Percentiles rank a stretch among this genome's conserved stretches.
Conservation (phyloP, 2,888 invertebrate species). For the Tachystola acroxantha region DNA sequence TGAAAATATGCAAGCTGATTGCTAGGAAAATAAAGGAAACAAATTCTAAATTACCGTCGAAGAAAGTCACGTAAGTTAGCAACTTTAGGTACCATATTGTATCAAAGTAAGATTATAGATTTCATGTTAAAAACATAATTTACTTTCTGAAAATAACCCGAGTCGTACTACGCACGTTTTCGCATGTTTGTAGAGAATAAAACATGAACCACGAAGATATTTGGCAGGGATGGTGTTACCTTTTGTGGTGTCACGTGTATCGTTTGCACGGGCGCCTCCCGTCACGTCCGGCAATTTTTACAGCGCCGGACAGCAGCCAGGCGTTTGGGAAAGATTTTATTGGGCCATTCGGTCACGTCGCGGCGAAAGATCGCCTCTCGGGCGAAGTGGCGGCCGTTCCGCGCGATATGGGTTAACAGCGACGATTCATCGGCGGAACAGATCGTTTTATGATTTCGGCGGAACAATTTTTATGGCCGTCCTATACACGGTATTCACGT, state of each 20-base stretch:
- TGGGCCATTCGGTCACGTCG: slow-evolving; percentile 63
- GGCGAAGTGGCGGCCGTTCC: slow-evolving; percentile 48
- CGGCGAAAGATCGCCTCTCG: slow-evolving; percentile 54
- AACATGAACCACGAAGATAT: not conserved
- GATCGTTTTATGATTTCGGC: slow-evolving; percentile 62
- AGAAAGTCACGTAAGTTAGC: slow-evolving; percentile 8
- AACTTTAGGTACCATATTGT: not conserved
- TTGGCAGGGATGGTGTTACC: slow-evolving; percentile 11
- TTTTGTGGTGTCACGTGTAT: slow-evolving; percentile 19
- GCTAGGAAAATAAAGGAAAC: slow-evolving; percentile 1
- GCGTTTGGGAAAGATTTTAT: slow-evolving; percentile 59
- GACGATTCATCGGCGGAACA: slow-evolving; percentile 52
- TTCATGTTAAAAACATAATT: too few relatives aligned
- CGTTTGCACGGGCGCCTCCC: slow-evolving; percentile 23
- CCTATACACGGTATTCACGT: slow-evolving; percentile 20
- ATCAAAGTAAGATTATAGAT: not conserved
- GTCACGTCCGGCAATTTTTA: slow-evolving; percentile 59
- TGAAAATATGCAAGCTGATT: slow-evolving; percentile 4
- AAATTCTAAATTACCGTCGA: slow-evolving; percentile 1
- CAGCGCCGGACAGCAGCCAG: slow-evolving; percentile 37
- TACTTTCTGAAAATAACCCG: not conserved
- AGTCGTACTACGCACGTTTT: too few relatives aligned
- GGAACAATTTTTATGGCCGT: slow-evolving; percentile 40
- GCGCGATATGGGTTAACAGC: slow-evolving; percentile 56
- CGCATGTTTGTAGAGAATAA: not conserved